phyloP scores from a whole-genome alignment of 2,113 vertebrate species.

The Pterocles gutturalis region DNA sequence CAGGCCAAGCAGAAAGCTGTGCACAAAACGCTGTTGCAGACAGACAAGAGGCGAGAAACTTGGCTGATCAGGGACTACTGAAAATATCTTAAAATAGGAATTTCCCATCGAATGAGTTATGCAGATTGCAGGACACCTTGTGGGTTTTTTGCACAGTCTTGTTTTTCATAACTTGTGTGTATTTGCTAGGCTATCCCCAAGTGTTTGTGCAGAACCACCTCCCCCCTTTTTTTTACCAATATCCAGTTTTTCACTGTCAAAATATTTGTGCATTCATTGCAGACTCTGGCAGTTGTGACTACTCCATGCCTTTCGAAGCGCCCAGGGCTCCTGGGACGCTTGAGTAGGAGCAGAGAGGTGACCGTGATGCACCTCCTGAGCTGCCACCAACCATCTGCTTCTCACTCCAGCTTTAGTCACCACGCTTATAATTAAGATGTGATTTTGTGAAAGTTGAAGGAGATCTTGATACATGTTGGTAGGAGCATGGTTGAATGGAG shows the following conservation, averaged over 20 bases:
- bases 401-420: background rate
- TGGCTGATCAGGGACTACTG: background rate
- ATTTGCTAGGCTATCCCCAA: background rate
- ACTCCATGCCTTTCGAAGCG: background rate
- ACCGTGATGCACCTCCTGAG: background rate
- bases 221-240: rapidly evolving
- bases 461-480: background rate
- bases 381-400: background rate
- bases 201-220: background rate
- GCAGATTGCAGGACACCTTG: background rate
- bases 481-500: background rate
- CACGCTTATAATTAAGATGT: background rate
- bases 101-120: background rate
- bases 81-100: background rate
- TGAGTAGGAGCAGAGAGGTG: background rate
- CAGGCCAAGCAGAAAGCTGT: background rate
- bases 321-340: background rate
- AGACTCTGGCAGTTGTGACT: background rate
- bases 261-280: rapidly evolving
- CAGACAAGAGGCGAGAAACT: background rate
- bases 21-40: background rate
- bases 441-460: background rate
- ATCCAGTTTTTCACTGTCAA: background rate
- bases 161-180: background rate
- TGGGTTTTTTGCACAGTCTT: background rate